Conservation (phyloP, 2,113 vertebrate species). For the Aspidoscelis tigris region DNA sequence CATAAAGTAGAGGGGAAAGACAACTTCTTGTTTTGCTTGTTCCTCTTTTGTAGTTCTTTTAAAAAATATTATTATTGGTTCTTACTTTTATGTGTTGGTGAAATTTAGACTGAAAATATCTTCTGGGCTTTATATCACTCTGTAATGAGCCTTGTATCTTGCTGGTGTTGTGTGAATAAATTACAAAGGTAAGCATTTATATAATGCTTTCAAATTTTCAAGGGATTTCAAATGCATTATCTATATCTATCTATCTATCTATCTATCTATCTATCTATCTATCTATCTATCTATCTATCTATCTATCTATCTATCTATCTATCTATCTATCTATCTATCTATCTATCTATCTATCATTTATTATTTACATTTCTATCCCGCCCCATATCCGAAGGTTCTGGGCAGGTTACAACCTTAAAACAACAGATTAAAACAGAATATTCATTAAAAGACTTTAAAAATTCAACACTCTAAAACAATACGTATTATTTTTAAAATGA, state of each 20-base stretch:
- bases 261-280: too few species aligned
- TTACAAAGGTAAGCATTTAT: neutral
- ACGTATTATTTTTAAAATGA: too few species aligned
- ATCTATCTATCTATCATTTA: too few species aligned
- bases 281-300: too few species aligned
- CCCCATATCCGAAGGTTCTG: too few species aligned
- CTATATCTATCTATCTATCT: neutral
- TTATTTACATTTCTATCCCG: too few species aligned
- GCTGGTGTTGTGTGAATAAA: neutral
- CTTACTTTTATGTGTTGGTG: neutral
- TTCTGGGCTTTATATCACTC: conserved; percentile 48
- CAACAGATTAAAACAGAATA: too few species aligned
- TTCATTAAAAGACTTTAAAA: too few species aligned
- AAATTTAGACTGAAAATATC: neutral
- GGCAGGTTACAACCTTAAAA: too few species aligned
- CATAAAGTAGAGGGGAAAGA: conserved; percentile 41
- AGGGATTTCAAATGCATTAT: neutral
- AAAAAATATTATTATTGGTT: neutral
- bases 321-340: too few species aligned
- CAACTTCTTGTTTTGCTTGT: conserved; percentile 30
- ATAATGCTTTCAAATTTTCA: neutral
- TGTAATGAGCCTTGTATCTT: neutral
- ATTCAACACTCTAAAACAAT: too few species aligned
- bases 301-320: too few species aligned
- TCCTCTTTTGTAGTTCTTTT: conserved; percentile 49